Evolutionary conservation across 2,888 invertebrate species (phyloP).

Genomic region (Troides oblongomaculatus): DNA sequence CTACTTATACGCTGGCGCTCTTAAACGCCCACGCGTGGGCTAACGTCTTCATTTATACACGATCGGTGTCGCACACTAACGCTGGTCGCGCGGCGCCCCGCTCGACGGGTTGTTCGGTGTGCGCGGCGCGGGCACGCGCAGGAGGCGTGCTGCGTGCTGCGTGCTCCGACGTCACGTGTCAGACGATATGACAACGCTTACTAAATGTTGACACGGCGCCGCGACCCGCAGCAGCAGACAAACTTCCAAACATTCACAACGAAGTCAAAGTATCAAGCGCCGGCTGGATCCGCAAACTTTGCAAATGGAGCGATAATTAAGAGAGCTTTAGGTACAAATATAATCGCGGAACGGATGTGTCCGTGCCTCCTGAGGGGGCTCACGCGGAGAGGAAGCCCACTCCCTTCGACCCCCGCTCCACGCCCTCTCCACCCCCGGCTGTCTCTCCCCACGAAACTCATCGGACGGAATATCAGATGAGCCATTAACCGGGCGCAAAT

Average conservation of each 20-base stretch:
- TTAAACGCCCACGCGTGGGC: not conserved
- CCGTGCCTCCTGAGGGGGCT: not conserved
- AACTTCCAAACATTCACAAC: not conserved
- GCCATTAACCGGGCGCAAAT: slow-evolving; percentile 35
- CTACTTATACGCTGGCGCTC: not conserved
- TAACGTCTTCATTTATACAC: not conserved
- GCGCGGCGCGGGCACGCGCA: too few species aligned
- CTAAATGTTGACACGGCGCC: not conserved
- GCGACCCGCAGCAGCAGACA: not conserved
- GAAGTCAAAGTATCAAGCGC: not conserved
- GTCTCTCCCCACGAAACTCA: slow-evolving; percentile 10
- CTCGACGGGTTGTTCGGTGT: too few species aligned
- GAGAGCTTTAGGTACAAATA: slow-evolving; percentile 9
- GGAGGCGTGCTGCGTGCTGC: too few species aligned
- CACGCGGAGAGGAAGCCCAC: not conserved
- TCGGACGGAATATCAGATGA: slow-evolving; percentile 42
- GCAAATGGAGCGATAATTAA: slow-evolving; percentile 17
- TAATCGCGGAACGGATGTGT: slow-evolving; percentile 15
- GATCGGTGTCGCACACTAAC: not conserved
- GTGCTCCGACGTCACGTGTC: not conserved
- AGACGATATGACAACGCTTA: not conserved
- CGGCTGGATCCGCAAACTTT: not conserved
- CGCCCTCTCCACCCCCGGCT: too few species aligned
- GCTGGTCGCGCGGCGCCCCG: not conserved
- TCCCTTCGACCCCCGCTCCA: not conserved